These are phyloP conservation scores for Syrrhaptes paradoxus DNA, from an alignment of 2,113 vertebrate species.

Conservation along the genomic window DNA sequence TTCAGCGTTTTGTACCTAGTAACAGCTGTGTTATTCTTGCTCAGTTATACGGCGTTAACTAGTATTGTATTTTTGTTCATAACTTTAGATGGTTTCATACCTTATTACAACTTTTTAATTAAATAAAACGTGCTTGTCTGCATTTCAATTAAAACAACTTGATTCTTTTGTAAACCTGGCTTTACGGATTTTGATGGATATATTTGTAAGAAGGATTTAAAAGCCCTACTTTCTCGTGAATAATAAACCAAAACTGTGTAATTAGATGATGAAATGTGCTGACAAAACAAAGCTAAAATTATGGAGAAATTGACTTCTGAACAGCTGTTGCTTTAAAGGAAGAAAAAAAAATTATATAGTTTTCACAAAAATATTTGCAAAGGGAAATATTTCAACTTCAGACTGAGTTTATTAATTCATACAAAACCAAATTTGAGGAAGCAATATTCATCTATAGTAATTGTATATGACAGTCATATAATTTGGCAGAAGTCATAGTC, in stretches of 20 bases:
- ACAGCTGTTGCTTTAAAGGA: background rate
- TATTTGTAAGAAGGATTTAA: constrained; percentile 15
- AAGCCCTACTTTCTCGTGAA: background rate
- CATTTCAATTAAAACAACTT: constrained; percentile 5
- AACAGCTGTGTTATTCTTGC: background rate
- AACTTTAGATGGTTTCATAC: background rate
- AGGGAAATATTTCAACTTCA: background rate
- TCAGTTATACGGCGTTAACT: background rate
- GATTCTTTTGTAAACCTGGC: background rate
- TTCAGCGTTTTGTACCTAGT: background rate
- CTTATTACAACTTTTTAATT: background rate
- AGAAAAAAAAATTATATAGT: background rate
- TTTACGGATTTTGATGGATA: background rate
- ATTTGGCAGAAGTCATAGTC: background rate
- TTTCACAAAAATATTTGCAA: background rate
- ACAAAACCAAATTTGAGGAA: background rate
- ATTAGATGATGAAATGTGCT: constrained; percentile 5
- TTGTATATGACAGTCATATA: background rate
- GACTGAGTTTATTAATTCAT: background rate
- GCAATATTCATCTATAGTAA: background rate
- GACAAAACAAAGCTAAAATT: constrained; percentile 12
- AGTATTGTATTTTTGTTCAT: background rate
- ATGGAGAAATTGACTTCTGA: background rate
- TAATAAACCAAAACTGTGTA: background rate
- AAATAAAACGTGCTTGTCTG: background rate